Percentiles rank a stretch among this genome's conserved stretches.
These are phyloP conservation scores for Drosophila histrio DNA, from an alignment of 2,888 invertebrate species.

Conservation along the genomic window DNA sequence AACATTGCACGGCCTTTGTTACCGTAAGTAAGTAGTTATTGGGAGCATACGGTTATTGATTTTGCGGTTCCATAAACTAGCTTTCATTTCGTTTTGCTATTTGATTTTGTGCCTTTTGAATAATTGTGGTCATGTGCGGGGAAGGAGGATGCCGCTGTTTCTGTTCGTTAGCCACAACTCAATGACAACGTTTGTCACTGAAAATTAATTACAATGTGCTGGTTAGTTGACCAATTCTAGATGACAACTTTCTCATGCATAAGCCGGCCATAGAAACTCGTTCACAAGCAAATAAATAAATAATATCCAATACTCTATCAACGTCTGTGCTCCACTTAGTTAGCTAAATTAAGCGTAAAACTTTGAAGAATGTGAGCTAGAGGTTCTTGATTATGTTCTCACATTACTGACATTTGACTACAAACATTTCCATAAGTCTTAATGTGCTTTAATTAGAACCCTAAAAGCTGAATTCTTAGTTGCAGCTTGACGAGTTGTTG, in stretches of 20 bases:
- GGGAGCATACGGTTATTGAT: conserved; percentile 66
- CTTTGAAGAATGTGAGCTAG: neutral
- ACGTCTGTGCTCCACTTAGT: conserved; percentile 23
- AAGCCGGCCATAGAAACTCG: conserved; percentile 64
- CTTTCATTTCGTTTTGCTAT: conserved; percentile 70
- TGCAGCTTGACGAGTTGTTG: too few species aligned
- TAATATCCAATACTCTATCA: conserved; percentile 13
- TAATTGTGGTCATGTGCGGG: conserved; percentile 46
- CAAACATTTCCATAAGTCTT: neutral
- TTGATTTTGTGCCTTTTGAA: conserved; percentile 52
- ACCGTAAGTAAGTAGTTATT: conserved; percentile 26
- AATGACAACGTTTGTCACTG: conserved; percentile 74
- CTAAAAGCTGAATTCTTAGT: too few species aligned
- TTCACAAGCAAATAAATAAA: conserved; percentile 33
- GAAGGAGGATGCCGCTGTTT: conserved; percentile 42
- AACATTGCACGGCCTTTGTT: conserved; percentile 55
- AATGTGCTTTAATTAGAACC: neutral
- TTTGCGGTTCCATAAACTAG: conserved; percentile 70
- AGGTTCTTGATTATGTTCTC: neutral
- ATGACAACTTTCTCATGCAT: conserved; percentile 64
- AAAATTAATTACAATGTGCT: conserved; percentile 76
- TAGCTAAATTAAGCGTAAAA: neutral
- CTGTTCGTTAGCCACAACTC: conserved; percentile 64
- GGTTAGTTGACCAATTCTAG: conserved; percentile 74
- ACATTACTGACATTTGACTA: neutral